Percentiles rank a stretch among this genome's conserved stretches.
Evolutionary conservation across 2,888 invertebrate genomes (phyloP).

Genomic region (Drosophila anomalata): DNA sequence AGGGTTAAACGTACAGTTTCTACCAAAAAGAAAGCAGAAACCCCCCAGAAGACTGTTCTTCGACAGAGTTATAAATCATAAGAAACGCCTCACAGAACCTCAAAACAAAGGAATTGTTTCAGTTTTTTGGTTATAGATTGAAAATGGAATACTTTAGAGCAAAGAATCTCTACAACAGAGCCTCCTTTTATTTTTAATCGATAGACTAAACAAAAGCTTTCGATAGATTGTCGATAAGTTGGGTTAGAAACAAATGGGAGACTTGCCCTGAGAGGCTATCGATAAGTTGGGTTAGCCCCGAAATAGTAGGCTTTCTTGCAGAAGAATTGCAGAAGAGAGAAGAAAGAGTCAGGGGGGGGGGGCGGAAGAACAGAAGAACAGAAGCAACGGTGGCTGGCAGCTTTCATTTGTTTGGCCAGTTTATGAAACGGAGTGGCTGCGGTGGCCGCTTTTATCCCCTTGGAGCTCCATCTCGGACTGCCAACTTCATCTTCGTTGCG

Average conservation of each 20-base stretch:
- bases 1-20: not conserved
- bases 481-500: conserved; percentile 75
- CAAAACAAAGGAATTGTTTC: not conserved
- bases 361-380: conserved; percentile 38
- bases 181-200: not conserved
- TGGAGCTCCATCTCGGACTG: conserved; percentile 39
- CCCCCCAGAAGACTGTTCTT: not conserved
- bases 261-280: too few species aligned
- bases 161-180: too few species aligned
- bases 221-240: not conserved
- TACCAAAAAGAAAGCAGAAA: not conserved
- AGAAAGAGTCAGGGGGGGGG: not conserved
- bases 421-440: conserved; percentile 56
- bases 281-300: too few species aligned
- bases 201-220: not conserved
- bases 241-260: not conserved
- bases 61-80: not conserved
- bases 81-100: not conserved
- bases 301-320: not conserved
- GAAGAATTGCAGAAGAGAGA: not conserved
- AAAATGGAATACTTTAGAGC: too few species aligned
- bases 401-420: conserved; percentile 76
- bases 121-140: not conserved
- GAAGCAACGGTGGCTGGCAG: conserved; percentile 47
- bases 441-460: not conserved